Percentiles rank a stretch among this genome's conserved stretches.
These are phyloP conservation scores for Tenualosa ilisha DNA, from an alignment of 2,797 vertebrate genomes.

Conservation along the genomic window DNA sequence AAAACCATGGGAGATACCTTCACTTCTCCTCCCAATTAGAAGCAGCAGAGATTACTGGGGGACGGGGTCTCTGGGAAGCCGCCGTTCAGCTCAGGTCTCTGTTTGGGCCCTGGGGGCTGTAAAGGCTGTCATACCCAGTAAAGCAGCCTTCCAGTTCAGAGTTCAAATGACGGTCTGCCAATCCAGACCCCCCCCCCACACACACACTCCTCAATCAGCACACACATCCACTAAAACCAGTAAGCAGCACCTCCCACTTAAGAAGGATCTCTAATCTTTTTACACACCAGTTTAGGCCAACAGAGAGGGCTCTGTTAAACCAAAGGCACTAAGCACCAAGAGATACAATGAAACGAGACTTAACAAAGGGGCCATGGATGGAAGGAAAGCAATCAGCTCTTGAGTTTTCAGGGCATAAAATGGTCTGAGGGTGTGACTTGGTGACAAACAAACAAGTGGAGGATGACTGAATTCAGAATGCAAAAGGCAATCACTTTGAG, in stretches of 20 bases:
- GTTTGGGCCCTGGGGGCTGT: conserved; percentile 21
- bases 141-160: conserved; percentile 39
- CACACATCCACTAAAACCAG: neutral
- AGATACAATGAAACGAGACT: conserved; percentile 58
- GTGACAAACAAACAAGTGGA: neutral
- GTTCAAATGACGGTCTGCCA: conserved; percentile 45
- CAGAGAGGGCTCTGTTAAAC: conserved; percentile 65
- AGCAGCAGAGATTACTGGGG: neutral
- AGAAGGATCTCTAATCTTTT: conserved; percentile 66
- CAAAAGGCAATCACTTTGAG: neutral
- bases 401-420: neutral
- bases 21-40: neutral
- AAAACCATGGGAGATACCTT: neutral
- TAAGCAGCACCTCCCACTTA: conserved; percentile 12
- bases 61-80: conserved; percentile 14
- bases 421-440: neutral
- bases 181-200: conserved; percentile 35
- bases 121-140: neutral
- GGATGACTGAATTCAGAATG: neutral
- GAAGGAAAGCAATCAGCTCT: conserved; percentile 41
- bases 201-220: neutral
- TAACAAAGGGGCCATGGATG: conserved; percentile 48
- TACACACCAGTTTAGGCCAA: conserved; percentile 67
- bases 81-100: neutral
- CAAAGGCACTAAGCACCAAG: conserved; percentile 43